Base-by-base conservation (phyloP, 1,140 invertebrate genomes). In the Drosophila ficusphila region DNA sequence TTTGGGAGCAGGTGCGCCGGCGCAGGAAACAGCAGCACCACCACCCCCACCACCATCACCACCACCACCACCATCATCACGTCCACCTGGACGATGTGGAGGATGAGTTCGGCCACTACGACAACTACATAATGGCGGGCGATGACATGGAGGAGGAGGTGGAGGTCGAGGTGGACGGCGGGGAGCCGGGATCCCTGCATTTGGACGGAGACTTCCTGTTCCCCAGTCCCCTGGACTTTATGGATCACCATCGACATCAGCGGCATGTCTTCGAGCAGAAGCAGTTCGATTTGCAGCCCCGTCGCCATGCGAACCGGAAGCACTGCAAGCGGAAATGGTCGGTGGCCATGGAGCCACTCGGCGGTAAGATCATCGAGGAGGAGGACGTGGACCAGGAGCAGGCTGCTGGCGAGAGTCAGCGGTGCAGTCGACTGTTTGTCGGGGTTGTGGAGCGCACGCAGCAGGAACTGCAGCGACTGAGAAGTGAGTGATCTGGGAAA, bases 401-500 rank as follows among this genome's bases (percentile, higher is more conserved):
- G 11, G 23, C 18, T 3, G 29, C 38, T 4, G 39, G 25, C 7
- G 74, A 81, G 21, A 68, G 69, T 19, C 75, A 73, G 2, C 68
- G 79, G 2, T 90, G 86, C 46, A 93, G 92, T 65, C 85, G 82
- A 2, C 92, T 93, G 58, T 79, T 94, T n/a, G 92, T 93, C 36
- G 78, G 83, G 5, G 90, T 93, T 6, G 65, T 94, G 29, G 92
- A 94, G 70, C 92, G 93, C 56, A 90, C 94, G 5, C 93, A 93
- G 52, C 93, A 92, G 65, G 93, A 94, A 72, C 76, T 94, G 51
- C 93, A 94, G 72, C 93, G 93, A 81, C 79, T 94, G 48, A 93
- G 92, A 92, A 92, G 94, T 94, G 88, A 93, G 93, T 92, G 0
- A 9, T 8, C 0, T 25, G 7, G 1, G 9, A n/a, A n/a, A 0